A percentile compares a stretch with the other conserved stretches of the same genome.
Evolutionary conservation across 2,797 vertebrate species (phyloP).

Genomic region (Naso thynnoides): DNA sequence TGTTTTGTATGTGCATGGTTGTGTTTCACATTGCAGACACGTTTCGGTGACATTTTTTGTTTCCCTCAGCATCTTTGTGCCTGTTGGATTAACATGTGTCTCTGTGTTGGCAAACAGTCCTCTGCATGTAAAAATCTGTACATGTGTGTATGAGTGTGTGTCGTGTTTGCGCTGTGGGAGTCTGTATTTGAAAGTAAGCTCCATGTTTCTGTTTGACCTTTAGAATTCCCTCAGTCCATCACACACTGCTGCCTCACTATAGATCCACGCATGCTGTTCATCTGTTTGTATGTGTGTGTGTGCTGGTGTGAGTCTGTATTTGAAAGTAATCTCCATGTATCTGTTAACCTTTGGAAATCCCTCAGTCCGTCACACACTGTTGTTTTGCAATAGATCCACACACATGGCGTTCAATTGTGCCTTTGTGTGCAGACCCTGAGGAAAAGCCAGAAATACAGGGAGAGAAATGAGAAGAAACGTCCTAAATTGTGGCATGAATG

Average conservation of each 20-base stretch:
- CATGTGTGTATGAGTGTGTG: background rate
- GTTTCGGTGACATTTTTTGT: background rate
- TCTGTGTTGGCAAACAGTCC: slow-evolving; percentile 22
- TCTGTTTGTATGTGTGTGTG: background rate
- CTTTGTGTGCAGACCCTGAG: background rate
- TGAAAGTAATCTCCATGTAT: slow-evolving; percentile 35
- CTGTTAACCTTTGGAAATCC: slow-evolving; percentile 67
- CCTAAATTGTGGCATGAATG: slow-evolving; percentile 40
- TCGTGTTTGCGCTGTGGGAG: slow-evolving; percentile 10
- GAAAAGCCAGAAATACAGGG: background rate
- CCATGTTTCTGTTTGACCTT: slow-evolving; percentile 63
- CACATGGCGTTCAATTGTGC: background rate
- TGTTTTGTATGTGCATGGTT: slow-evolving; percentile 1
- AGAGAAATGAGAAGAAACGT: background rate
- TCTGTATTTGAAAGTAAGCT: slow-evolving; percentile 30
- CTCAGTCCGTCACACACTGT: slow-evolving; percentile 17
- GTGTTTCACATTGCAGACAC: slow-evolving; percentile 16
- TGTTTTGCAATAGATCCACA: slow-evolving; percentile 36
- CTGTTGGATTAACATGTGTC: slow-evolving; percentile 11
- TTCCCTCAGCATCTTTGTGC: slow-evolving; percentile 16
- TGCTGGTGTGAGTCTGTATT: slow-evolving; percentile 23
- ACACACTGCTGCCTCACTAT: slow-evolving; percentile 32
- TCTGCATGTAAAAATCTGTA: slow-evolving; percentile 2
- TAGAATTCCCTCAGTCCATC: slow-evolving; percentile 45
- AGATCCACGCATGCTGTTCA: slow-evolving; percentile 4